A percentile compares a stretch with the other conserved stretches of the same genome.
Conservation (phyloP, 2,113 vertebrate species). For the Carassius carassius region DNA sequence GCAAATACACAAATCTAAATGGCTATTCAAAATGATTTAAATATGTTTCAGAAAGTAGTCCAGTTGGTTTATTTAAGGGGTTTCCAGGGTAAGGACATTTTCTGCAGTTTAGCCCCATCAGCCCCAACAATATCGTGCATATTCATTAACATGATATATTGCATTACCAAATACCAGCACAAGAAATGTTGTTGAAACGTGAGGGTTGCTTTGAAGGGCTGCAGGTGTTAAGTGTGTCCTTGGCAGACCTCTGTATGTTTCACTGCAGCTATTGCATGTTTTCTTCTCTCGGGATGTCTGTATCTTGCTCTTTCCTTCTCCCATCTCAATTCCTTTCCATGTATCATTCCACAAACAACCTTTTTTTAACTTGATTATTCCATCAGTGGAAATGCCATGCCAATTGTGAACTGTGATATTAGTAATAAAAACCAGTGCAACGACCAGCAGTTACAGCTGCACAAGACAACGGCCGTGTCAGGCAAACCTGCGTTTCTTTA, state of each 20-base stretch:
- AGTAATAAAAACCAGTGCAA: conserved; percentile 11
- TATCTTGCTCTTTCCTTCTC: conserved; percentile 20
- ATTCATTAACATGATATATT: no score
- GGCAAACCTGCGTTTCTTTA: conserved; percentile 29
- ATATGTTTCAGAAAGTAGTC: no score
- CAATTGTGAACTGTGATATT: conserved; percentile 8
- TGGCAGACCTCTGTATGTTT: conserved; percentile 24
- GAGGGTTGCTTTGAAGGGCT: conserved; percentile 34
- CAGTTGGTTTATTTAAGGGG: no score
- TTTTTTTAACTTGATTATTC: conserved; percentile 41
- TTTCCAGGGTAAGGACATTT: no score
- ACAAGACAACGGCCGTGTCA: conserved; percentile 7
- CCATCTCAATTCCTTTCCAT: neutral
- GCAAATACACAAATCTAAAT: no score
- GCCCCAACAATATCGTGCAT: no score
- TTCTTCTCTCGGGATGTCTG: neutral
- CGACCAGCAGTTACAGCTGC: conserved; percentile 24
- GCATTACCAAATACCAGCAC: neutral
- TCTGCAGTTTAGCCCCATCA: no score
- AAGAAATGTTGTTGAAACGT: conserved; percentile 35
- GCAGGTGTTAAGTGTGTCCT: conserved; percentile 44
- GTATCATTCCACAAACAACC: conserved; percentile 12
- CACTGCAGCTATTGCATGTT: conserved; percentile 37
- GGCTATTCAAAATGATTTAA: no score
- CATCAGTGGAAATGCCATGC: conserved; percentile 27